These are phyloP conservation scores for Sclerurus mexicanus DNA, from an alignment of 2,113 vertebrate genomes.

Conservation along the genomic window DNA sequence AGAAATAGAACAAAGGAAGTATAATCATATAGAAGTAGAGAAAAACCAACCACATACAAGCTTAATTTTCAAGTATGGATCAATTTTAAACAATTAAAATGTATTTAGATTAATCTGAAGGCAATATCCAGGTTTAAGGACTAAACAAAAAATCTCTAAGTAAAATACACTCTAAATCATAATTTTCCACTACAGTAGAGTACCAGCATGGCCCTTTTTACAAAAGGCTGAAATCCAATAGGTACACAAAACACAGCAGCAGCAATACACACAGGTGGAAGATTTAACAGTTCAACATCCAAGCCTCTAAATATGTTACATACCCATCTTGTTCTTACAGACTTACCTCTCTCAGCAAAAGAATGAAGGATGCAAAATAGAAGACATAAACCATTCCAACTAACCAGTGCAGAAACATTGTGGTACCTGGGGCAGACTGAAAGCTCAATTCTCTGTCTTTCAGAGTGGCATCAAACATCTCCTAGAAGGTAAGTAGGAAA, in stretches of 20 bases:
- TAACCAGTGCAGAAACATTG: conserved; percentile 97
- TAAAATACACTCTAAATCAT: background rate
- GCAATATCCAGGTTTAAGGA: background rate
- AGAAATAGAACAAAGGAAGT: background rate
- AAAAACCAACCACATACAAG: background rate
- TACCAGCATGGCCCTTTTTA: background rate
- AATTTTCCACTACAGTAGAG: background rate
- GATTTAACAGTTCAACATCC: background rate
- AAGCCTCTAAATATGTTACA: background rate
- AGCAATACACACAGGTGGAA: background rate
- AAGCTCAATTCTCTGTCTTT: conserved; percentile 94
- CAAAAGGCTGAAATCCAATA: background rate
- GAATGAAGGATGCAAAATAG: conserved; percentile 97
- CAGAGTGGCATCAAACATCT: conserved; percentile 96
- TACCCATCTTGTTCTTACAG: background rate
- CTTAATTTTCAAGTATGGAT: background rate
- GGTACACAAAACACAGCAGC: background rate
- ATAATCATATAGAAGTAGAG: background rate
- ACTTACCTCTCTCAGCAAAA: conserved; percentile 92
- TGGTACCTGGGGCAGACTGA: conserved; percentile 92
- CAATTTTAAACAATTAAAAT: background rate
- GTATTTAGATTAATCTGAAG: background rate
- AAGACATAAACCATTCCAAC: conserved; percentile 98
- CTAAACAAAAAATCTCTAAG: background rate
- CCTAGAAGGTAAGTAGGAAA: conserved; percentile 69